Evolutionary conservation across 1,140 invertebrate genomes (phyloP).

Genomic region (Nephila pilipes): DNA sequence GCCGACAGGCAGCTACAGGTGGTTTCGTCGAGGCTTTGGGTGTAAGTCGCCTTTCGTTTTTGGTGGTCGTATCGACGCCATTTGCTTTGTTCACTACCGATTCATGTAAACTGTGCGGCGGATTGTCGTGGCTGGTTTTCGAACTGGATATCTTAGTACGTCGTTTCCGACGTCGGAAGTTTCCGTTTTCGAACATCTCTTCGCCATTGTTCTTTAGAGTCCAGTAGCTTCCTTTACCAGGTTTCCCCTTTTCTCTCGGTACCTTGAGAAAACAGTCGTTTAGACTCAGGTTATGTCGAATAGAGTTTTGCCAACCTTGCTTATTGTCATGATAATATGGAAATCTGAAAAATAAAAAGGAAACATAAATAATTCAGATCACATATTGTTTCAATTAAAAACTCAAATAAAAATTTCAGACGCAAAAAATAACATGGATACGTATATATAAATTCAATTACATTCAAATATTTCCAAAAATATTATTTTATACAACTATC

Average conservation of each 20-base stretch:
- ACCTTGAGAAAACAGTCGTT: slow-evolving; percentile 85
- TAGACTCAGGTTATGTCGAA: slow-evolving; percentile 85
- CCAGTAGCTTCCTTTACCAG: slow-evolving; percentile 86
- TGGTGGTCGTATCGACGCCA: not conserved
- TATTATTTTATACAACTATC: too few relatives aligned
- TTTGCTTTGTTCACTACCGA: not conserved
- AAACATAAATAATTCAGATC: not conserved
- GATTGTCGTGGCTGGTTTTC: not conserved
- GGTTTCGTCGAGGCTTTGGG: not conserved
- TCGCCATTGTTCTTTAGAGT: slow-evolving; percentile 84
- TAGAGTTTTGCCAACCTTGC: slow-evolving; percentile 87
- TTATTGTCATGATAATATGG: slow-evolving; percentile 85
- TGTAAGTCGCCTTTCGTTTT: slow-evolving; percentile 1
- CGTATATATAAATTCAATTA: too few relatives aligned
- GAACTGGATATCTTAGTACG: slow-evolving; percentile 85
- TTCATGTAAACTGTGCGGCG: not conserved
- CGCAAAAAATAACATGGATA: too few relatives aligned
- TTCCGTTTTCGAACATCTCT: slow-evolving; percentile 86
- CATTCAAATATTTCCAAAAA: too few relatives aligned
- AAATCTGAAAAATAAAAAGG: slow-evolving; percentile 80
- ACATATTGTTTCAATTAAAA: too few relatives aligned
- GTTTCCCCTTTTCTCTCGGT: slow-evolving; percentile 83
- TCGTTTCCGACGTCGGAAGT: slow-evolving; percentile 84
- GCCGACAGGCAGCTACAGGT: not conserved
- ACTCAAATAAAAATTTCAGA: too few relatives aligned